Percentiles rank a stretch among this genome's conserved stretches.
phyloP scores from a whole-genome alignment of 2,888 invertebrate species.

The Reticulitermes lucifugus region DNA sequence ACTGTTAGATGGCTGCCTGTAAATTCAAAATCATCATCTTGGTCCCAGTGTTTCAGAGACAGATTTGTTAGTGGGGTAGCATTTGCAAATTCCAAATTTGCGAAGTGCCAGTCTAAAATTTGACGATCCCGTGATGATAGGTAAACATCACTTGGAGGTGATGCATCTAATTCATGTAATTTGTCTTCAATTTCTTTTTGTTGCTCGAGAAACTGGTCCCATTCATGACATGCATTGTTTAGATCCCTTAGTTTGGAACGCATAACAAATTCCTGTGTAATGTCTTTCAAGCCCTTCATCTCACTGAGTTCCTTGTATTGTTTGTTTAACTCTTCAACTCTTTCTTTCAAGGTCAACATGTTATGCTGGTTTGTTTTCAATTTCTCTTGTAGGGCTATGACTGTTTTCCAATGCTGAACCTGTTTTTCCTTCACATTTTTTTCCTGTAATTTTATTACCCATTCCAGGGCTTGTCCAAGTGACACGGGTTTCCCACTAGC shows the following conservation, averaged over 20 bases:
- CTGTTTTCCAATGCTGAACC: conserved; percentile 86
- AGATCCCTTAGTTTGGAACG: conserved; percentile 74
- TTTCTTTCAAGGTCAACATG: conserved; percentile 72
- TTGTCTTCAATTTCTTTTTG: conserved; percentile 89
- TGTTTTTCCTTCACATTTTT: conserved; percentile 96
- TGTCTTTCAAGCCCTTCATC: conserved; percentile 65
- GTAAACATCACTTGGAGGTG: conserved; percentile 96
- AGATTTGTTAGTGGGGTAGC: conserved; percentile 94
- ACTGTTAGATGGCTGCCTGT: conserved; percentile 97
- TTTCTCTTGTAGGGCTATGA: conserved; percentile 89
- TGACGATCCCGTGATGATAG: conserved; percentile 93
- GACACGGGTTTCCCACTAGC: conserved; percentile 88
- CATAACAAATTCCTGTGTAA: conserved; percentile 76
- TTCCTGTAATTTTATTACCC: conserved; percentile 96
- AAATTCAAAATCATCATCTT: conserved; percentile 98
- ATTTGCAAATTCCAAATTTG: conserved; percentile 99
- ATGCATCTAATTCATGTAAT: conserved; percentile 84
- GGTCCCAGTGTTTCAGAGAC: conserved; percentile 98
- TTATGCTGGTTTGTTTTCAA: conserved; percentile 80
- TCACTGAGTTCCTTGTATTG: conserved; percentile 65
- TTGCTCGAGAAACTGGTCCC: conserved; percentile 82
- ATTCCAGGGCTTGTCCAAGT: conserved; percentile 94
- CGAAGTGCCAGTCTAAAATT: conserved; percentile 99
- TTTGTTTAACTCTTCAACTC: conserved; percentile 69
- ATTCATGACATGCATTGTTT: conserved; percentile 75